Conservation (phyloP, 2,888 invertebrate species). For the Lysandra bellargus region DNA sequence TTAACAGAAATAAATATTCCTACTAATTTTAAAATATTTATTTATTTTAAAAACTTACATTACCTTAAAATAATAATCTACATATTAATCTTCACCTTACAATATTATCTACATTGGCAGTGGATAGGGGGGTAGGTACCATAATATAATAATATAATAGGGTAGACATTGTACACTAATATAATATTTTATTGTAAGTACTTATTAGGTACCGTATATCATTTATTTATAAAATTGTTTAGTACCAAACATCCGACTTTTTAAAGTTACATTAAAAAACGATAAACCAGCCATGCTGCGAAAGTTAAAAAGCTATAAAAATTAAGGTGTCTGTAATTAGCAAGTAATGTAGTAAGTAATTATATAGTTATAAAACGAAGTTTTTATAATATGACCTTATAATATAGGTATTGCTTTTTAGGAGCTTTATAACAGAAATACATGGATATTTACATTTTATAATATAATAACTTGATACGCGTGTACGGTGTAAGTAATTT, state of each 20-base stretch:
- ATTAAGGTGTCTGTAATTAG: neutral
- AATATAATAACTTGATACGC: neutral
- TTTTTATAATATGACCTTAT: neutral
- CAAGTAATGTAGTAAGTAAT: no score
- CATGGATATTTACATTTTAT: neutral
- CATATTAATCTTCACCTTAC: conserved; percentile 23
- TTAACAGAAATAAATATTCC: neutral
- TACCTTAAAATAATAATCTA: conserved; percentile 19
- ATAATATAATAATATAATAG: neutral
- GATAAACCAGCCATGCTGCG: neutral
- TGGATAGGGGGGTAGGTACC: conserved; percentile 1
- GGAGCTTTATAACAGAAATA: neutral
- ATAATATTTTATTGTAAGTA: neutral
- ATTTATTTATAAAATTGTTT: neutral
- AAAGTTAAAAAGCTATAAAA: conserved; percentile 2
- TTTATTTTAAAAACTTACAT: conserved; percentile 9
- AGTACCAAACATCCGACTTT: neutral
- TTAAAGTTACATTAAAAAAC: neutral
- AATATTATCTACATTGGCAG: conserved; percentile 30
- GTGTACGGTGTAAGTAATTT: neutral
- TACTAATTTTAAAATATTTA: conserved; percentile 25
- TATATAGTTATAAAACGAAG: neutral
- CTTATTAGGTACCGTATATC: neutral
- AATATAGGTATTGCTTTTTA: neutral
- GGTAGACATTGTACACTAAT: neutral